Evolutionary conservation across 2,113 vertebrate species (phyloP).

Genomic region (Fulica atra): DNA sequence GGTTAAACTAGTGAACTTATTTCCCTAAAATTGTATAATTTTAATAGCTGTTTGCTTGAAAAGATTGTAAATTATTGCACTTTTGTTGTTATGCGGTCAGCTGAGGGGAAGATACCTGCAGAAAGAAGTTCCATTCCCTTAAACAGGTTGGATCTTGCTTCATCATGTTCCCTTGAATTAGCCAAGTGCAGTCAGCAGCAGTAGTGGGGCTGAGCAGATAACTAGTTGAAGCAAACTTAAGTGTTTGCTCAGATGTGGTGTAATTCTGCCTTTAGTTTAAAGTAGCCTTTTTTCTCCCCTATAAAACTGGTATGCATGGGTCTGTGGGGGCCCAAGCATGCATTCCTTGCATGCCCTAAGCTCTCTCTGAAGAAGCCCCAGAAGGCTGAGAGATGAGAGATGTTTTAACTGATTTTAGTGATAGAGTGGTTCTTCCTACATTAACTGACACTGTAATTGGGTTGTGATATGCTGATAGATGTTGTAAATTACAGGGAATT

Average conservation of each 20-base stretch:
- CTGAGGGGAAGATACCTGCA: constrained; percentile 40
- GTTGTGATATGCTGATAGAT: background rate
- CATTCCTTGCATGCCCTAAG: constrained; percentile 15
- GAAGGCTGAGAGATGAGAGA: background rate
- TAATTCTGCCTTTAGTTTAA: constrained; percentile 13
- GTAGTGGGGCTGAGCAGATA: background rate
- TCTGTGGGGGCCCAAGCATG: background rate
- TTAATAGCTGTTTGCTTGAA: constrained; percentile 63
- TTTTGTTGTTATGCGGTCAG: constrained; percentile 51
- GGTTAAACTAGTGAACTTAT: constrained; percentile 59
- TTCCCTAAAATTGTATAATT: constrained; percentile 56
- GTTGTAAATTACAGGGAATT: background rate
- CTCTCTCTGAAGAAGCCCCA: background rate
- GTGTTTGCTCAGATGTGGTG: constrained; percentile 36
- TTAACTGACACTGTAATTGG: background rate
- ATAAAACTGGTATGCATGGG: background rate
- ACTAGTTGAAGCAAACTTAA: constrained; percentile 4
- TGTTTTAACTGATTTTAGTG: background rate
- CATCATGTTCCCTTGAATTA: background rate
- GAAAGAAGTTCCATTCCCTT: constrained; percentile 43
- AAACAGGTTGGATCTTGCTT: background rate
- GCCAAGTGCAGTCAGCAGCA: background rate
- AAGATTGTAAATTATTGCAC: constrained; percentile 71
- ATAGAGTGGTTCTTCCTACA: background rate
- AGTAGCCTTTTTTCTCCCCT: background rate